Evolutionary conservation across 2,888 invertebrate species (phyloP), one percentile per base, ranked within the genome.

Genomic region (Meteorus colon): DNA sequence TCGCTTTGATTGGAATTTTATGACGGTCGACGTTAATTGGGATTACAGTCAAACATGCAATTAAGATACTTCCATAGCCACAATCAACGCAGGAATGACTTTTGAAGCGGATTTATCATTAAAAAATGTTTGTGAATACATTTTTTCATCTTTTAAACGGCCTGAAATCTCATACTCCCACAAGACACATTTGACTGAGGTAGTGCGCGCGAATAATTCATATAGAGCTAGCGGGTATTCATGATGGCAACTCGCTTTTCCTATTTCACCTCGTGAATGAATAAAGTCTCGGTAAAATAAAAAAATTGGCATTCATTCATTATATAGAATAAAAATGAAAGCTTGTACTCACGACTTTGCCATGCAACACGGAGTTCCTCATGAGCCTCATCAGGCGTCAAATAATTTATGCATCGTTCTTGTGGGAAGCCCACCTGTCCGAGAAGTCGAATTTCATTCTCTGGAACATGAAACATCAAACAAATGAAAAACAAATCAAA

Each of bases 281-380:
- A 55, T 55, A 55, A 55, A 55, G 19, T 55, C 19, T 19, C 8
- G 24, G 6, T 55, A 55, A 55, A 19, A 55, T 55, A 55, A 4
- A 2, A 8, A 55, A 4, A 10, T 55, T 55, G 19, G 0, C 19
- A 8, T 19, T 19, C 19, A 55, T 55, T 55, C 19, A 55, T 55
- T 55, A 8, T 19, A 24, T 6, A 19, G 8, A 55, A 19, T 55
- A 19, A 19, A 19, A 55, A 4, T 55, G 24, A 55, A 10, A 8
- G 8, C 8, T 41, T 12, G 6, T 77, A 86, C 89, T 90, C 82
- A 90, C 90, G 86, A 81, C 90, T 90, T 80, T 91, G 90, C 96
- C 96, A 96, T 85, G 95, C 95, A 75, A 94, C 93, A 81, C 94
- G 91, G 16, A 94, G 93, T 85, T 96, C 95, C 81, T 95, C 95